A percentile compares a stretch with the other conserved stretches of the same genome.
These are phyloP conservation scores for Marasmarcha lunaedactyla DNA, from an alignment of 2,888 invertebrate genomes.

Conservation along the genomic window DNA sequence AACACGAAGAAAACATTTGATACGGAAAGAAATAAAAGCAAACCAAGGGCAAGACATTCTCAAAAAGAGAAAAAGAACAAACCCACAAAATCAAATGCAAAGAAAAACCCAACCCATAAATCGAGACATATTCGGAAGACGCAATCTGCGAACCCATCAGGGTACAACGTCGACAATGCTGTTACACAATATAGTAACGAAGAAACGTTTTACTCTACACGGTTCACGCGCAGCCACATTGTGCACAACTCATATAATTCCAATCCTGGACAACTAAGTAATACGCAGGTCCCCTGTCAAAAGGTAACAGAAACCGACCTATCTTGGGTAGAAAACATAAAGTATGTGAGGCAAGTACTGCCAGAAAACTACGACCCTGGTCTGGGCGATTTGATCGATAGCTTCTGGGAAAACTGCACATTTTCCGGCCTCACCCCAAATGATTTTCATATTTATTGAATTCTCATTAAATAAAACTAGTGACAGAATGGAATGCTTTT, in stretches of 20 bases:
- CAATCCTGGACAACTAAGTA: neutral
- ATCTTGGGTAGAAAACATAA: conserved; percentile 44
- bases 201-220: neutral
- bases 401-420: conserved; percentile 36
- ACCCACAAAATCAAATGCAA: no score
- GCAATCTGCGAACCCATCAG: no score
- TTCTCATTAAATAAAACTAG: conserved; percentile 13
- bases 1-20: no score
- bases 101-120: no score
- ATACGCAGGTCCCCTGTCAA: conserved; percentile 4
- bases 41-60: no score
- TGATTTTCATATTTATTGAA: conserved; percentile 26
- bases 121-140: no score
- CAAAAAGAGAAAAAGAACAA: no score
- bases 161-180: no score
- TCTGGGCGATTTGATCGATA: conserved; percentile 18
- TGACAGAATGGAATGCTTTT: no score
- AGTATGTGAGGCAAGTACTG: conserved; percentile 33
- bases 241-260: neutral
- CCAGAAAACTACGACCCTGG: conserved; percentile 27
- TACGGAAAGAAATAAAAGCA: no score
- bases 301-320: conserved; percentile 21
- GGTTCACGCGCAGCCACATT: neutral
- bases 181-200: neutral
- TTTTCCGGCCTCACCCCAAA: neutral